These are phyloP conservation scores for Lycia hirtaria DNA, from an alignment of 2,888 invertebrate species.

Conservation along the genomic window DNA sequence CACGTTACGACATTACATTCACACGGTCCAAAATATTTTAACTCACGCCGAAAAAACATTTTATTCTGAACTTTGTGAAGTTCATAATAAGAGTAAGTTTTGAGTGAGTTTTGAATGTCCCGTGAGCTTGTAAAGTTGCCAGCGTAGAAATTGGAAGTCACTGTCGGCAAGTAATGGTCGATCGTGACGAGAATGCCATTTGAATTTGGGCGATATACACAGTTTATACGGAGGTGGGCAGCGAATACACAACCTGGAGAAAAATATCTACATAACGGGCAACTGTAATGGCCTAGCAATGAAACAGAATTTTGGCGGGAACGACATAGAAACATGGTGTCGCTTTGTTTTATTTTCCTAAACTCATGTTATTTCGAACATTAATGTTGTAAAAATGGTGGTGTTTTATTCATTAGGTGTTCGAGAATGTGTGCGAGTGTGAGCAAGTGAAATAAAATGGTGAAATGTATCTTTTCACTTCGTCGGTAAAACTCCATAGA, in stretches of 20 bases:
- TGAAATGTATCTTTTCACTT: too few relatives aligned
- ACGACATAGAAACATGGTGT: too few relatives aligned
- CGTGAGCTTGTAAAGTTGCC: conserved; percentile 52
- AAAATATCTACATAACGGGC: neutral
- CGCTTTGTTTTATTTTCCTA: too few relatives aligned
- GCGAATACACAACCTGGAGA: neutral
- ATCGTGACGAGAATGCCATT: conserved; percentile 80
- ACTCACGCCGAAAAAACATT: neutral
- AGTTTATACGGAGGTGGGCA: conserved; percentile 47
- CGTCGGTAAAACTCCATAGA: too few relatives aligned
- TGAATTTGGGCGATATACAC: conserved; percentile 71
- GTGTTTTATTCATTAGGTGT: too few relatives aligned
- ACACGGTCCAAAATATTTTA: conserved; percentile 43
- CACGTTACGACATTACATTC: conserved; percentile 66
- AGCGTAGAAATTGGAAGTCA: conserved; percentile 82
- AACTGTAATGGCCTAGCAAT: too few relatives aligned
- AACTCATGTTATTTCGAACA: too few relatives aligned
- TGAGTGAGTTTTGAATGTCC: conserved; percentile 36
- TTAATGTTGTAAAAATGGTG: too few relatives aligned
- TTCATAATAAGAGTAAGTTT: conserved; percentile 39
- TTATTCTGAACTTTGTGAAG: conserved; percentile 39
- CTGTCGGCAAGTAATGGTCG: conserved; percentile 82
- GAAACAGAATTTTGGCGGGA: too few relatives aligned
- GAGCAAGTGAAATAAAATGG: too few relatives aligned
- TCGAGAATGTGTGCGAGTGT: too few relatives aligned